Evolutionary conservation across 2,888 invertebrate genomes (phyloP).

Genomic region (Ochlodes sylvanus): DNA sequence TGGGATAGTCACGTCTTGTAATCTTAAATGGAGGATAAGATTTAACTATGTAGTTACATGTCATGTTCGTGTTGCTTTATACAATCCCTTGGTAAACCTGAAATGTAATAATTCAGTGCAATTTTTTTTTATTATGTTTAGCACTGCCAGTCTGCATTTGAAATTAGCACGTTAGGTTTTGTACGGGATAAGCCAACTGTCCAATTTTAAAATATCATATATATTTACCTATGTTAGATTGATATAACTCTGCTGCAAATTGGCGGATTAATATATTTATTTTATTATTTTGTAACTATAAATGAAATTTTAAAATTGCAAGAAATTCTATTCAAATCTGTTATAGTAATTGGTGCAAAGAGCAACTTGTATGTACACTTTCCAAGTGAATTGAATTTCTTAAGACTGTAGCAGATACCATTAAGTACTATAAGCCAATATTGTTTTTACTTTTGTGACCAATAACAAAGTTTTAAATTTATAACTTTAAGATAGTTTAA

Average conservation of each 20-base stretch:
- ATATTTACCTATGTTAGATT: conserved; percentile 36
- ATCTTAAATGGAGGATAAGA: not conserved
- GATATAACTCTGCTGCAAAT: conserved; percentile 22
- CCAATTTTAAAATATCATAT: conserved; percentile 40
- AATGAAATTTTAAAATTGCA: conserved; percentile 34
- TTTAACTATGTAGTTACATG: not conserved
- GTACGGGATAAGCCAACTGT: conserved; percentile 35
- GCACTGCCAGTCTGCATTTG: conserved; percentile 77
- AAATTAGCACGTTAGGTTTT: conserved; percentile 41
- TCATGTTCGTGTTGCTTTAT: conserved; percentile 16
- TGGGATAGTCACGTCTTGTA: not conserved
- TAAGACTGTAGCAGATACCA: conserved; percentile 73
- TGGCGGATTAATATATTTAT: conserved; percentile 10
- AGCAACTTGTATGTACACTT: conserved; percentile 26
- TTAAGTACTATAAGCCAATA: conserved; percentile 65
- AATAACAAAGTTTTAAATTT: conserved; percentile 73
- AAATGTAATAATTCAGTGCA: conserved; percentile 58
- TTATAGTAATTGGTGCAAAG: conserved; percentile 24
- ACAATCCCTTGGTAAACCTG: conserved; percentile 41
- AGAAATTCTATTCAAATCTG: conserved; percentile 32
- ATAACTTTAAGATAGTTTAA: conserved; percentile 73
- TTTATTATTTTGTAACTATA: conserved; percentile 44
- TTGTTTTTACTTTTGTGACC: conserved; percentile 81
- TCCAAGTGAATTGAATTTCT: conserved; percentile 55
- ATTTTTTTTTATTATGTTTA: conserved; percentile 52